A percentile compares a stretch with the other conserved stretches of the same genome.
These are phyloP conservation scores for Athene cunicularia DNA, from an alignment of 2,113 vertebrate species.

Conservation along the genomic window DNA sequence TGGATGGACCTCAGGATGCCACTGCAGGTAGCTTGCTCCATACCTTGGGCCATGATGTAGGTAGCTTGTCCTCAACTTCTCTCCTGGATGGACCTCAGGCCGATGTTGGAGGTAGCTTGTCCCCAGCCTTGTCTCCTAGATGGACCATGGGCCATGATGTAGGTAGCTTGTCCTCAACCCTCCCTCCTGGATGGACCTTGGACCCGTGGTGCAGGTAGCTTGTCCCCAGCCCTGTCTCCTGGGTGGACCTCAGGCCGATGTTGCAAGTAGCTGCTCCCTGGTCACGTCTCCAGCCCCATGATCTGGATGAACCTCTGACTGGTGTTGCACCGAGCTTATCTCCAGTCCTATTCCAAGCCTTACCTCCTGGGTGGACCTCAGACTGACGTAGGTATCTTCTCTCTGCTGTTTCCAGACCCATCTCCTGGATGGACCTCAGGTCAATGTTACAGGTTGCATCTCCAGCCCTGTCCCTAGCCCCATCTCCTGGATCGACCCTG, in stretches of 20 bases:
- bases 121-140: background rate
- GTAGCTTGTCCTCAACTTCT: background rate
- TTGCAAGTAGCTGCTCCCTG: background rate
- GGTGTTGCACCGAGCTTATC: background rate
- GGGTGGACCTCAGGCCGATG: background rate
- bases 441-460: background rate
- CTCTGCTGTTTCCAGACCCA: background rate
- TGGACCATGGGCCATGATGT: accelerated
- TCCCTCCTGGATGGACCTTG: background rate
- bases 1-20: too few relatives aligned
- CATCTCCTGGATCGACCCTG: background rate
- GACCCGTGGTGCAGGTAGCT: background rate
- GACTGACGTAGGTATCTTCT: accelerated
- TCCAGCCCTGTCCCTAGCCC: background rate
- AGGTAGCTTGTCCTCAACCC: background rate
- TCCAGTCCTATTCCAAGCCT: background rate
- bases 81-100: too few relatives aligned
- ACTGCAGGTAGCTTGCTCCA: background rate
- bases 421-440: too few relatives aligned
- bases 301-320: background rate
- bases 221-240: background rate
- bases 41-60: background rate
- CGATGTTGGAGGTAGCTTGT: background rate
- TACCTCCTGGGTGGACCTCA: background rate
- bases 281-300: background rate